These are phyloP conservation scores for Falco concolor DNA, from an alignment of 2,797 vertebrate species.

Conservation along the genomic window DNA sequence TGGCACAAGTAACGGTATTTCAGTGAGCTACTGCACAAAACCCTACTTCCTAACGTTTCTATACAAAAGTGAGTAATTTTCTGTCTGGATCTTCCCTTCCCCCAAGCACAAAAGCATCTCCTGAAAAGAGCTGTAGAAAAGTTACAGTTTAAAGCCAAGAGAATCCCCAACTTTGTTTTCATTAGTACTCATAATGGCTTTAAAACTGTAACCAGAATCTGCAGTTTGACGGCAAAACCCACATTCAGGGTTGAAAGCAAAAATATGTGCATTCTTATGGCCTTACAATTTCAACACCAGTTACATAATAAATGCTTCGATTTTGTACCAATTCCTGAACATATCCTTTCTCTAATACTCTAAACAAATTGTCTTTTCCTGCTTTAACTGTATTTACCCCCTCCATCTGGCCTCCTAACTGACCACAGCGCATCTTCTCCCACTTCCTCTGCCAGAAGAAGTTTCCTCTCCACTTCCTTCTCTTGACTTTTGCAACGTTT, in stretches of 20 bases:
- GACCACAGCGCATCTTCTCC: neutral
- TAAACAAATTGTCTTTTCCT: neutral
- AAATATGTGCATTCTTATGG: neutral
- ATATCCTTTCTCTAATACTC: neutral
- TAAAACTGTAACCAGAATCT: neutral
- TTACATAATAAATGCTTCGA: neutral
- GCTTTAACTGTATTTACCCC: neutral
- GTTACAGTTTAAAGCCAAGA: neutral
- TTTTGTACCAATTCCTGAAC: neutral
- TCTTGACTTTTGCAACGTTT: neutral
- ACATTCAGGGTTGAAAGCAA: neutral
- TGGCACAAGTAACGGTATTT: slow-evolving; percentile 52
- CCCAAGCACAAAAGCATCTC: neutral
- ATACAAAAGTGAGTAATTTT: neutral
- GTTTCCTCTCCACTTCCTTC: neutral
- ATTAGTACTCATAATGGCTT: neutral
- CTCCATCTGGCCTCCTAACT: neutral
- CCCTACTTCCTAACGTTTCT: neutral
- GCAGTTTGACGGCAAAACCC: neutral
- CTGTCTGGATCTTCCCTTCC: neutral
- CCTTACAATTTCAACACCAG: neutral
- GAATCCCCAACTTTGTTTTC: neutral
- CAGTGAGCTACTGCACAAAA: neutral
- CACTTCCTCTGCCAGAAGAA: neutral
- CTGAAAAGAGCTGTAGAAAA: neutral